phyloP scores from a whole-genome alignment of 2,888 invertebrate genomes.

The Panzeria rudis region DNA sequence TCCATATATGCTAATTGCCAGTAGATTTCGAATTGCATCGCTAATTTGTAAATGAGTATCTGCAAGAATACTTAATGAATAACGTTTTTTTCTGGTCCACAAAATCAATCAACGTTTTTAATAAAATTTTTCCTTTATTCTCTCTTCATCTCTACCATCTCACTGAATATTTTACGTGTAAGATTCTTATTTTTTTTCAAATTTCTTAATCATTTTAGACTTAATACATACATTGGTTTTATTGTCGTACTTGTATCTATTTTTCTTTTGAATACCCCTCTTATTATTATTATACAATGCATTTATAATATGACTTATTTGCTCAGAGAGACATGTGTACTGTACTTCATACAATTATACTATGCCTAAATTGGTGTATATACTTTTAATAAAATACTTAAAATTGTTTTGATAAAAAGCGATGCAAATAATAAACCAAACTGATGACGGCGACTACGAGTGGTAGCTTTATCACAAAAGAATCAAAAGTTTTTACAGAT shows the following conservation, averaged over 20 bases:
- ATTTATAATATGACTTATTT: background rate
- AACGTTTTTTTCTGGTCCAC: background rate
- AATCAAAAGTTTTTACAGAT: background rate
- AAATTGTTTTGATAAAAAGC: background rate
- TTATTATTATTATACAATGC: background rate
- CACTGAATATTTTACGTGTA: slow-evolving; percentile 34
- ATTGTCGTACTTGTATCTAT: background rate
- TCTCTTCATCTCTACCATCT: background rate
- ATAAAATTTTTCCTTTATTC: background rate
- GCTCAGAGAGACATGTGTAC: no score
- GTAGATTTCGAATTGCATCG: background rate
- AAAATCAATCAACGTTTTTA: background rate
- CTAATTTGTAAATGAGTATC: background rate
- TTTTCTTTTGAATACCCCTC: background rate
- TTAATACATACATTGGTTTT: slow-evolving; percentile 15
- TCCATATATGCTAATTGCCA: background rate
- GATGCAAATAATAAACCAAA: slow-evolving; percentile 2
- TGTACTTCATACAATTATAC: no score
- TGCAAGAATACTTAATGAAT: background rate
- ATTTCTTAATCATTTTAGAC: slow-evolving; percentile 16
- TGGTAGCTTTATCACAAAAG: slow-evolving; percentile 47
- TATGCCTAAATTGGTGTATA: background rate
- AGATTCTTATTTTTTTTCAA: slow-evolving; percentile 28
- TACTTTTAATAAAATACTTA: background rate
- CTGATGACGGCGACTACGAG: slow-evolving; percentile 60